Evolutionary conservation across 2,113 vertebrate species (phyloP), one percentile per base, ranked within the genome.

Genomic region (Hemiscyllium ocellatum): DNA sequence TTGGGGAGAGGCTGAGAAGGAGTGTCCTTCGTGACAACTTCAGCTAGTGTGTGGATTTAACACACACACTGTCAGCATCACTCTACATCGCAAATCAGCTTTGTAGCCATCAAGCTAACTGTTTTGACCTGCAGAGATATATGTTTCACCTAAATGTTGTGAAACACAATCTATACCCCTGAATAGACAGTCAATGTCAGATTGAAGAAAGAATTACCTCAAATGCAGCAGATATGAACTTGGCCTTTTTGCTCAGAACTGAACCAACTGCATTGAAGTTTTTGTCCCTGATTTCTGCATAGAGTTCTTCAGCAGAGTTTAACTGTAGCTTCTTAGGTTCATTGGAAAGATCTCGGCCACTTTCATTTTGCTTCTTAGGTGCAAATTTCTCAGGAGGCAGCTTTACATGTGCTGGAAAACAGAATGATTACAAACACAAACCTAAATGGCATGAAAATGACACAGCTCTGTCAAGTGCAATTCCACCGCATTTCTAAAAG

Each of bases 231-330:
- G 99, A 99, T 97, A 99, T 99, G 83, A 99, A 98, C 97, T 99
- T 99, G 68, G 99, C 99, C 96, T 99, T 99, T 97, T 99, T 99
- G 98, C 99, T 99, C 86, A 99, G 98, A 22, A 99, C 99, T 0
- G 98, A 98, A 29, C 99, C 99, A 68, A 99, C 99, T 0, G 99
- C 99, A 0, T 99, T 99, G 97, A 99, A 99, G 96, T 99, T 99
- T 97, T 99, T 99, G 97, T 99, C 99, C 1, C 99, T 97, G 96
- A 99, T 99, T 97, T 99, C 99, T 0, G 99, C 99, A 0, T 99
- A 99, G 0, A 99, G 97, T 96, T 99, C 99, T 97, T 99, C 99
- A 0, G 99, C 99, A 0, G 99, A 99, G 96, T 99, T 99, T 91
- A 99, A 98, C 97, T 98, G 99, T 29, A 99, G 97, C 97, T 99